Evolutionary conservation across 2,888 invertebrate species (phyloP), one percentile per base, ranked within the genome.

Genomic region (Drosophila meridiana): DNA sequence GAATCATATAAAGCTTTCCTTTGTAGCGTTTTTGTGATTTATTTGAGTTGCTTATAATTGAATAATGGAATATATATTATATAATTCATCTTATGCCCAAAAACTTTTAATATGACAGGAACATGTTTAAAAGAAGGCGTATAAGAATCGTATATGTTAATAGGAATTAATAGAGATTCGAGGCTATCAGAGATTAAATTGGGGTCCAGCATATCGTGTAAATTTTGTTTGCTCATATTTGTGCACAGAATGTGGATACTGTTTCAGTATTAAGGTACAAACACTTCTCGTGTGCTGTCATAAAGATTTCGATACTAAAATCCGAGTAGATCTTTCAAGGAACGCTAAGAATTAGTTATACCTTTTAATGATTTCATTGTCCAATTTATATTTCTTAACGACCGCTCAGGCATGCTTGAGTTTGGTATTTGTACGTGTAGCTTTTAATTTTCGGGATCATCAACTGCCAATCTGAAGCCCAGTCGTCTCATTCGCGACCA

Each of bases 321-420:
- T 69, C 55, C 42, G 65, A 67, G 72, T 61, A 52, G 69, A 68
- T 67, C 76, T 77, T 82, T 82, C 82, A 76, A 85, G 64, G 34
- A 76, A 57, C 69, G 58, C 69, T 67, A 72, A 81, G 69, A 83
- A 84, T 88, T 84, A 90, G 76, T 73, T 83, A 74, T 48, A 20
- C 76, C 45, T 36, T 74, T 90, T 91, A 92, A 92, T 92, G 87
- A 90, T 91, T 91, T 92, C 87, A 92, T 92, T 92, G 90, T 89
- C 87, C 89, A 90, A 87, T 92, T 91, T 91, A 91, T 91, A 82
- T 82, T 79, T 83, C 73, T 86, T 91, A 91, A 91, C 91, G 87
- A 90, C 85, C 87, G 78, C 76, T 72, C 66, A 43, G 65, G 47
- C 71, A 67, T 69, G 73, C 47, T 77, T 56, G 65, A 61, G 77